Base-by-base conservation (phyloP, 2,888 invertebrate species). In the Marronus borbonicus region DNA sequence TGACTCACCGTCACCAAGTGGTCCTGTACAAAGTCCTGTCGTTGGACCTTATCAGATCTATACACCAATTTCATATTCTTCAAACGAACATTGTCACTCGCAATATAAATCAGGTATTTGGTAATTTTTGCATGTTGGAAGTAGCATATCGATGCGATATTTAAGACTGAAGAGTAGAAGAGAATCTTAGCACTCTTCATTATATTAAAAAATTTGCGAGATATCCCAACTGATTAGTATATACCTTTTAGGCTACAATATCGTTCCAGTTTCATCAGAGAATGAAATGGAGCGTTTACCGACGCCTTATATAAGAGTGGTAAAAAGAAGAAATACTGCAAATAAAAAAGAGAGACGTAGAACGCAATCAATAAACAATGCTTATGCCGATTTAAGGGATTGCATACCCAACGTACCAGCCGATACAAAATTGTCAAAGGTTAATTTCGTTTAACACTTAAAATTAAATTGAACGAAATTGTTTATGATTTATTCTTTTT, bases 341-440 rank as follows among this genome's bases (percentile, higher is more conserved):
- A 98, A 98, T 88, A 97, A 97, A 89, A 98, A 98, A 87, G 98
- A 98, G 87, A 88, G 98, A 10, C 89, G 97, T 81, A 90, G 98
- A 74, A 98, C 98, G 0, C 95, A 96, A 87, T 97, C 96, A 83
- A 98, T 98, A 81, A 98, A 98, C 89, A 97, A 96, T 72, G 98
- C 98, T 0, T 98, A 98, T 87, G 94, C 97, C 0, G 96, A 97
- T 85, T 90, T 98, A 0, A 89, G 98, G 14, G 97, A 97, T 81
- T 96, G 97, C 88, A 98, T 98, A 84, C 98, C 98, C 0, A 98
- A 98, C 86, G 98, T 98, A 0, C 98, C 98, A 0, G 94, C 96
- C 0, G 98, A 98, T 86, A 98, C 98, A 0, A 98, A 98, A 89
- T 89, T 98, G 39, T 97, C 97, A 14, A 98, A 98, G 91, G 96